Base-by-base conservation (phyloP, 2,888 invertebrate genomes). In the Scelioninae gen. 1 region DNA sequence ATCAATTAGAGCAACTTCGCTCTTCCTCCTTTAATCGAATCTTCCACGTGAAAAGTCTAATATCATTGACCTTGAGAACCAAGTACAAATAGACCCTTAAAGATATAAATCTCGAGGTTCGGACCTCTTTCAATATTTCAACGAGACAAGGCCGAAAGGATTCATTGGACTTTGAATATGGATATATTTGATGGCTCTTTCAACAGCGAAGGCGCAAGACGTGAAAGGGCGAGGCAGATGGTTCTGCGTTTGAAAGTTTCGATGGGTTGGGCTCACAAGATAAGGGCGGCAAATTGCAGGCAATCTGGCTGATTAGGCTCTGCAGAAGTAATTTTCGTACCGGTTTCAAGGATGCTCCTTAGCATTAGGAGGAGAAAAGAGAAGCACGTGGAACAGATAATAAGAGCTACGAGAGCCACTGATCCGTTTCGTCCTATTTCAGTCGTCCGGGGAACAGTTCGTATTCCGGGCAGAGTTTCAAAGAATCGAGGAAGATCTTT, bases 281-380 rank as follows among this genome's bases (percentile, higher is more conserved):
- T 90, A 90, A 90, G 89, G 88, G 87, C 84, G 87, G 89, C 86
- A 89, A 90, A 90, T 91, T 91, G 89, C 90, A 86, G 86, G 88
- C 90, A 91, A 91, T 91, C 90, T 88, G 86, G 89, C 86, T 91
- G 91, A 91, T 91, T 91, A 91, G 90, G 88, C 89, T 89, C 87
- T 85, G 79, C 83, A 86, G 85, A 87, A 86, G 88, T 90, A 89
- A 89, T 90, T 89, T 88, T 86, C 80, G 84, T 83, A 74, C 71
- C 74, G 69, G 74, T 76, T 74, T 60, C 71, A 65, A 71, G 76
- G 75, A 75, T 75, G 76, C 71, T 75, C 49, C 53, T 65, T 45
- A 43, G 63, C 63, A 68, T 72, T 77, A 78, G 68, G 68, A 51
- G 29, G 11, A 51, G 74, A 58, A 74, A 56, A 62, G 53, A 53